Percentiles rank a stretch among this genome's conserved stretches.
phyloP scores from a whole-genome alignment of 2,888 invertebrate genomes.

The Cantharis lateralis region DNA sequence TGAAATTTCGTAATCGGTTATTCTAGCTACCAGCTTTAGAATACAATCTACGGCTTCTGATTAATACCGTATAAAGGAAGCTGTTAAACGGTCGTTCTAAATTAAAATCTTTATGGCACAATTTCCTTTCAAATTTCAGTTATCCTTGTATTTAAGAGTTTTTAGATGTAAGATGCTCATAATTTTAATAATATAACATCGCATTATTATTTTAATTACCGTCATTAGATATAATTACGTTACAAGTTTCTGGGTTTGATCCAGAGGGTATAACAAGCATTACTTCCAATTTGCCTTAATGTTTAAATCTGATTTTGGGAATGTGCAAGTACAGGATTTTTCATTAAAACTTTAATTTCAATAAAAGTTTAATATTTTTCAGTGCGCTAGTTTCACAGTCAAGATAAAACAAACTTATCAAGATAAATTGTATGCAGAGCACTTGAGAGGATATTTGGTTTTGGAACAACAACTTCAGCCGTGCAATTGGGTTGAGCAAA shows the following conservation, averaged over 20 bases:
- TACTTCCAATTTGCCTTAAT: not conserved
- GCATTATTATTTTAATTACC: not conserved
- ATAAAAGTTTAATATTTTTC: not conserved
- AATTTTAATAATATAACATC: not conserved
- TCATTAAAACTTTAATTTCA: not conserved
- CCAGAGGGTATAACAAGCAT: not conserved
- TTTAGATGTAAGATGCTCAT: not conserved
- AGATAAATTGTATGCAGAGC: not conserved
- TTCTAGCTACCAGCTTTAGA: slow-evolving; percentile 38
- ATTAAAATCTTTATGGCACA: slow-evolving; percentile 9
- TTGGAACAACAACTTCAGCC: not conserved
- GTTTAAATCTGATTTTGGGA: not conserved
- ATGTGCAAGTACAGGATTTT: not conserved
- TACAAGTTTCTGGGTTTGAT: not conserved
- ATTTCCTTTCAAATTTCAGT: not conserved
- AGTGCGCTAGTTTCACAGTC: not conserved
- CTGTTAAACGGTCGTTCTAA: slow-evolving; percentile 17
- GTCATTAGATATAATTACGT: not conserved
- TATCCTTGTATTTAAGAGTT: not conserved
- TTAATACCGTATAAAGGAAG: slow-evolving; percentile 29
- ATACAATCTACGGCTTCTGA: slow-evolving; percentile 27
- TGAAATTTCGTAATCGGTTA: slow-evolving; percentile 57
- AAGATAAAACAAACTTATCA: not conserved
- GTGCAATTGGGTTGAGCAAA: not conserved
- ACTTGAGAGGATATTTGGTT: not conserved